Conservation (phyloP, 2,797 vertebrate species). For the Neosalanx taihuensis region DNA sequence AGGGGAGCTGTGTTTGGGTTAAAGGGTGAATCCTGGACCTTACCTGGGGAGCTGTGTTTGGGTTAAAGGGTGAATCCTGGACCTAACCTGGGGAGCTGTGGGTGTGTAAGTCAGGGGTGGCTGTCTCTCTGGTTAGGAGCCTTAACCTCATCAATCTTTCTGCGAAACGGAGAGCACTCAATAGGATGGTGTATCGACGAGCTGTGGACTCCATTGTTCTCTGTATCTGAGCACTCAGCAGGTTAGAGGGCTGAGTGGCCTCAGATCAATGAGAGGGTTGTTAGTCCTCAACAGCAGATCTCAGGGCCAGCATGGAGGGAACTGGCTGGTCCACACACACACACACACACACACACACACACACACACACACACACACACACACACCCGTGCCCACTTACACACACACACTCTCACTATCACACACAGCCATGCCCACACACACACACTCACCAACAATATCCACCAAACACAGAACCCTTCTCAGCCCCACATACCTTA, state of each 20-base stretch:
- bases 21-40: too few relatives aligned
- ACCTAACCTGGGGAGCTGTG: conserved; percentile 25
- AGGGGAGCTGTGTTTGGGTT: too few relatives aligned
- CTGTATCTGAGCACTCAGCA: conserved; percentile 81
- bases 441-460: too few relatives aligned
- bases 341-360: conserved; percentile 32
- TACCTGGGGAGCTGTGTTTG: too few relatives aligned
- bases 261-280: conserved; percentile 75
- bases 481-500: too few relatives aligned
- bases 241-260: conserved; percentile 79
- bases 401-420: not conserved
- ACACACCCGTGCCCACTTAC: conserved; percentile 20
- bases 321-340: conserved; percentile 25
- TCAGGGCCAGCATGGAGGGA: conserved; percentile 44
- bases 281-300: conserved; percentile 67
- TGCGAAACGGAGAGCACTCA: conserved; percentile 78
- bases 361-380: conserved; percentile 22
- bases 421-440: too few relatives aligned
- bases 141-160: conserved; percentile 78
- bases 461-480: too few relatives aligned
- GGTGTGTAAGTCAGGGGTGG: not conserved
- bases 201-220: conserved; percentile 78
- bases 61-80: too few relatives aligned
- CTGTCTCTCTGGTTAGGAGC: conserved; percentile 62
- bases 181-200: conserved; percentile 77